A percentile compares a stretch with the other conserved stretches of the same genome.
Evolutionary conservation across 2,797 vertebrate species (phyloP).

Genomic region (Cichlasoma orientale): DNA sequence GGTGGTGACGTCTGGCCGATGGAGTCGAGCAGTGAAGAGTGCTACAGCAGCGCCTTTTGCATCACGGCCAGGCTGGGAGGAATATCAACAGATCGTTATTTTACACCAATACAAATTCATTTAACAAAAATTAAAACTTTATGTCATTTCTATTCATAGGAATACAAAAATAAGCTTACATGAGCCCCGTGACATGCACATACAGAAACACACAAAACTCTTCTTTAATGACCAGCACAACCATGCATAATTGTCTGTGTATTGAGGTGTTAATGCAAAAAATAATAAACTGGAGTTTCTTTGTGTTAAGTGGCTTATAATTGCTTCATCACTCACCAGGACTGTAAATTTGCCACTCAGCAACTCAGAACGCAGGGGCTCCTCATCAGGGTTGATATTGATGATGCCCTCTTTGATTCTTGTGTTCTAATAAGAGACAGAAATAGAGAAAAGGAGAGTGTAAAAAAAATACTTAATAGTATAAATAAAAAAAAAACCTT

Average conservation of each 20-base stretch:
- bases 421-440: slow-evolving; percentile 76
- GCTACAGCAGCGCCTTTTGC: slow-evolving; percentile 86
- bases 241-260: background rate
- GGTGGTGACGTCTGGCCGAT: slow-evolving; percentile 83
- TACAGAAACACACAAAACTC: background rate
- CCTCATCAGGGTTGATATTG: slow-evolving; percentile 87
- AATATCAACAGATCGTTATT: slow-evolving; percentile 5
- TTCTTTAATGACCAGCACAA: background rate
- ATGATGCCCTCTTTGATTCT: slow-evolving; percentile 88
- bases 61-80: slow-evolving; percentile 83
- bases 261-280: background rate
- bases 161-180: slow-evolving; percentile 15
- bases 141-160: background rate
- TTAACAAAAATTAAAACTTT: background rate
- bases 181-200: background rate
- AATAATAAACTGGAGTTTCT: background rate
- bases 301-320: background rate
- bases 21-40: slow-evolving; percentile 86
- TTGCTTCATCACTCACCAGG: slow-evolving; percentile 76
- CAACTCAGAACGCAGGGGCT: slow-evolving; percentile 85
- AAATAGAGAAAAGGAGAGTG: background rate
- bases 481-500: background rate
- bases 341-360: slow-evolving; percentile 88
- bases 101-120: background rate
- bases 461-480: background rate